Evolutionary conservation across 1,140 invertebrate species (phyloP).

Genomic region (Samia ricini): DNA sequence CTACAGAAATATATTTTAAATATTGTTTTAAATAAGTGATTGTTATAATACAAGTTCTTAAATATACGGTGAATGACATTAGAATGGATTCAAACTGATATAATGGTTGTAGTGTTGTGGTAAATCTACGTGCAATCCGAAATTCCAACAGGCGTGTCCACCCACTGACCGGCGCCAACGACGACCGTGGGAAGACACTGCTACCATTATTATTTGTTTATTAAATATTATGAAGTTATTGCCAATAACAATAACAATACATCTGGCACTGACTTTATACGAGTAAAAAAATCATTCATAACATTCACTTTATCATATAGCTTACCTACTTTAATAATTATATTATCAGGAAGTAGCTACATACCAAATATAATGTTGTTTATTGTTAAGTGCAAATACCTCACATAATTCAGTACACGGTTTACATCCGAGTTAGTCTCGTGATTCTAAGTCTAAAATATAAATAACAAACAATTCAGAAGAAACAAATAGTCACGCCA

Average conservation of each 20-base stretch:
- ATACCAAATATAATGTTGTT: background rate
- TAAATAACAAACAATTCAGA: slow-evolving; percentile 39
- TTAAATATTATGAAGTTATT: background rate
- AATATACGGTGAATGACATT: background rate
- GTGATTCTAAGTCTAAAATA: slow-evolving; percentile 10
- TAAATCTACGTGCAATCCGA: slow-evolving; percentile 1
- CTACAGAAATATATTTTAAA: no score
- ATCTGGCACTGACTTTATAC: background rate
- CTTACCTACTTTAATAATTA: background rate
- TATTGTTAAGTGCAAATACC: background rate
- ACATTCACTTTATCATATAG: background rate
- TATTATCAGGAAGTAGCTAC: background rate
- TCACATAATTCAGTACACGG: background rate
- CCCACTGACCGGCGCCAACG: slow-evolving; percentile 14
- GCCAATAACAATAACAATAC: background rate
- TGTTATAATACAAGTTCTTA: no score
- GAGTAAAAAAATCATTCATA: no score
- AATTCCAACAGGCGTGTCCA: slow-evolving; percentile 19
- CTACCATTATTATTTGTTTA: background rate
- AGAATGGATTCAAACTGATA: background rate
- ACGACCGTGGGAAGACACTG: slow-evolving; percentile 1
- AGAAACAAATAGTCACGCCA: slow-evolving; percentile 47
- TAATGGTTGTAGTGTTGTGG: background rate
- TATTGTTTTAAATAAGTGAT: no score
- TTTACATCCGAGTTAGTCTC: background rate